Evolutionary conservation across 2,113 vertebrate species (phyloP), one percentile per base, ranked within the genome.

Genomic region (Nothobranchius kuhntae): DNA sequence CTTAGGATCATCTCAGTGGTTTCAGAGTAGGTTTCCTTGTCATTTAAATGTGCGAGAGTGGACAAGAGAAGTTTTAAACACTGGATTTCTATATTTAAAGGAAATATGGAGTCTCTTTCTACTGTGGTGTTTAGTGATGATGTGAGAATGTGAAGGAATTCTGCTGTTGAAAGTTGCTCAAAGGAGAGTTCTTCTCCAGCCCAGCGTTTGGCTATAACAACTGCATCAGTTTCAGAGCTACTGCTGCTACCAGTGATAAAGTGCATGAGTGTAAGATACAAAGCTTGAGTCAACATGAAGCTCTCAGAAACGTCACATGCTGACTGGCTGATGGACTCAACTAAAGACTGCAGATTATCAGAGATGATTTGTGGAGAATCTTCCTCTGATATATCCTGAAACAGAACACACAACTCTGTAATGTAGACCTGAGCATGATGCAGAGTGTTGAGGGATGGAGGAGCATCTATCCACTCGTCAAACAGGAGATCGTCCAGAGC

Each of bases 361-460:
- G 35, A 51, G 8, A 55, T 12, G 17, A 2, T 54, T 42, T 79
- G 15, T 24, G 15, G 51, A 7, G 57, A 57, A 11, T 15, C 9
- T 44, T 14, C 57, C 42, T 77, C 62, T 12, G 58, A 45, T 15
- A 11, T 47, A 8, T 67, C 38, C 46, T 58, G 5, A 40, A 56
- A 62, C 68, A 71, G 65, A 6, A 14, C 60, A 26, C 76, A 65
- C 55, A 70, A 50, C 56, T 77, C 74, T 48, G 55, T 73, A 64
- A 78, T 58, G 64, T 59, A 73, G 14, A 78, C 78, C 4, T 80
- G 72, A 53, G 78, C n/a, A 14, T 71, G 63, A 44, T 75, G 68
- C 63, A 80, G 63, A 26, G 72, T 80, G 68, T 9, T 64, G 44
- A 54, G 38, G 9, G 72, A 68, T 8, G 63, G 78, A 0, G 6